Evolutionary conservation across 2,888 invertebrate species (phyloP), one percentile per base, ranked within the genome.

Genomic region (Amphipyra berbera): DNA sequence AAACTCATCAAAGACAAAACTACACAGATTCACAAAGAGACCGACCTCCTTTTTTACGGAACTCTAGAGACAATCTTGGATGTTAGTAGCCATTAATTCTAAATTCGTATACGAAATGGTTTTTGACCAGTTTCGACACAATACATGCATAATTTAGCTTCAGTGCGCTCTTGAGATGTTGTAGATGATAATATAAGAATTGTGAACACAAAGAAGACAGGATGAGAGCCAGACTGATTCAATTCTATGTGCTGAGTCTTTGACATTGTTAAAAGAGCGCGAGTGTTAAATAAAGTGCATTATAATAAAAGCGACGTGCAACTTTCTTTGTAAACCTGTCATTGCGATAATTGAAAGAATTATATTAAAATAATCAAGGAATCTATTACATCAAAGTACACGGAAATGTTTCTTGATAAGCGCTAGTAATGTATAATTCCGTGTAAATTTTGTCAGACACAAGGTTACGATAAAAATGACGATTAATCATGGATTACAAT

Each of bases 1-100:
- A 68, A 63, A 56, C 38, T 49, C 49, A 63, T 55, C 48, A 61
- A 38, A 67, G 35, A 61, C 50, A 54, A 68, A 58, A 56, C 14
- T 35, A 49, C 30, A 47, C 9, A 13, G 8, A 56, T 38, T 45
- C 41, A 65, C 10, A 68, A 62, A 62, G 50, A 62, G 27, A 56
- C 48, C 56, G 52, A 60, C 53, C 40, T 58, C 33, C 44, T 60
- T 45, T 52, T 64, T 40, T 57, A 62, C 54, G 65, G 59, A 60
- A 61, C 40, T 61, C 54, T 27, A 14, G 40, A 52, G 46, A 47
- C 45, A n/a, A 54, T 61, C 61, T 58, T 46, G 56, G 48, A 41
- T 50, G 55, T 61, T 73, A 61, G 57, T 48, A 21, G 52, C 55
- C 42, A 69, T 77, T 73, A 59, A 41, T 46, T 69, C 65, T 58